Evolutionary conservation across 23 tunicate genomes (phyloP).

Genomic region (Diplosoma virens): DNA sequence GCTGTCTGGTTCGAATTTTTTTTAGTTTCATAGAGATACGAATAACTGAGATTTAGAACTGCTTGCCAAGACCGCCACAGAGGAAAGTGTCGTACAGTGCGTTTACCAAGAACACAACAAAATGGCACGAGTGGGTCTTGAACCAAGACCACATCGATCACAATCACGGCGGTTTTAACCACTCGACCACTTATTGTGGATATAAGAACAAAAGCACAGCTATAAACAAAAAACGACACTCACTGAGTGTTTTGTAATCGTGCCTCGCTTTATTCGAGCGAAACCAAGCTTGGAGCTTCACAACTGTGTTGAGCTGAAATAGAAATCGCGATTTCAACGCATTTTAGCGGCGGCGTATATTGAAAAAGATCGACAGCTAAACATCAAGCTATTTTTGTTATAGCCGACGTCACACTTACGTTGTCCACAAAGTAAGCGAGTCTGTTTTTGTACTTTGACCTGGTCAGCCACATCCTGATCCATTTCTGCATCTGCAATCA

Average conservation of each 20-base stretch:
- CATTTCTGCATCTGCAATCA: conserved; percentile 80
- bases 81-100: too few relatives aligned
- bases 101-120: too few relatives aligned
- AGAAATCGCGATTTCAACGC: background rate
- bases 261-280: conserved; percentile 96
- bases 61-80: too few relatives aligned
- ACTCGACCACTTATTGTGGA: too few relatives aligned
- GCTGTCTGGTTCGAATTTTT: too few relatives aligned
- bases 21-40: too few relatives aligned
- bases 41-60: too few relatives aligned
- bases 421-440: conserved; percentile 52
- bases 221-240: too few relatives aligned
- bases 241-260: conserved; percentile 91
- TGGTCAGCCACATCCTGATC: conserved; percentile 70
- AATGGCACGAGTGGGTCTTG: too few relatives aligned
- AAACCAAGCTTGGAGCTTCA: conserved; percentile 92
- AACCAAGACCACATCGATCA: too few relatives aligned
- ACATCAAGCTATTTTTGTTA: background rate
- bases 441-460: conserved; percentile 60
- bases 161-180: too few relatives aligned
- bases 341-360: background rate
- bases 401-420: conserved; percentile 31
- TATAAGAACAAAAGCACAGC: too few relatives aligned
- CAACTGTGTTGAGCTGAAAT: conserved; percentile 40
- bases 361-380: background rate